Conservation (phyloP, 2,888 invertebrate species). For the Orgyia antiqua region DNA sequence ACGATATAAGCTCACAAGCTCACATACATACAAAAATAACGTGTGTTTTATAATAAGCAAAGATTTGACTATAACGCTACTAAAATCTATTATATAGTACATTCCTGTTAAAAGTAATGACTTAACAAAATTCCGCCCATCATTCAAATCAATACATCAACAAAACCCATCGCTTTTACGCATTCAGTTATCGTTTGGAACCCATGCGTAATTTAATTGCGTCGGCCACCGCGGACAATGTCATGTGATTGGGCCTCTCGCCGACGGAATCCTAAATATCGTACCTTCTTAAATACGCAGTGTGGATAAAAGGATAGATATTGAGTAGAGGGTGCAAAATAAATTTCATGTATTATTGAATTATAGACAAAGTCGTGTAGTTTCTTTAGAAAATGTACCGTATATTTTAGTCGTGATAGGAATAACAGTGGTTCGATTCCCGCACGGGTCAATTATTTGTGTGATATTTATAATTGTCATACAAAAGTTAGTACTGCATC, state of each 20-base stretch:
- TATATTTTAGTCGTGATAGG: too few relatives aligned
- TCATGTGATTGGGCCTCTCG: conserved; percentile 53
- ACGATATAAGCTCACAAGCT: too few relatives aligned
- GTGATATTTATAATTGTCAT: too few relatives aligned
- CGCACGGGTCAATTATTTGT: too few relatives aligned
- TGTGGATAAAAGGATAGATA: conserved; percentile 1
- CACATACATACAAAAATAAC: too few relatives aligned
- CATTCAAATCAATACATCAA: conserved; percentile 6
- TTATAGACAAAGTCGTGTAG: background rate
- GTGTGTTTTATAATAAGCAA: too few relatives aligned
- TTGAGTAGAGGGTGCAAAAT: conserved; percentile 7
- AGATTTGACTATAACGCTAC: too few relatives aligned
- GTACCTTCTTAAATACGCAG: conserved; percentile 17
- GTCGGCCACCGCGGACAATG: conserved; percentile 48
- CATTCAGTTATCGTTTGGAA: conserved; percentile 31
- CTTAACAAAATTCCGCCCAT: too few relatives aligned
- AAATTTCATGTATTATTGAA: conserved; percentile 8
- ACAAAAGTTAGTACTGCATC: too few relatives aligned
- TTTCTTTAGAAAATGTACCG: background rate
- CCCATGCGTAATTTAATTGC: conserved; percentile 37
- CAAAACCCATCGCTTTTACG: conserved; percentile 18
- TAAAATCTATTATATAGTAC: too few relatives aligned
- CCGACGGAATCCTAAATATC: conserved; percentile 42
- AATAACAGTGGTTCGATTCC: too few relatives aligned
- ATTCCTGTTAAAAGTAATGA: too few relatives aligned